Evolutionary conservation across 2,888 invertebrate genomes (phyloP).

Genomic region (Chrysina gloriosa): DNA sequence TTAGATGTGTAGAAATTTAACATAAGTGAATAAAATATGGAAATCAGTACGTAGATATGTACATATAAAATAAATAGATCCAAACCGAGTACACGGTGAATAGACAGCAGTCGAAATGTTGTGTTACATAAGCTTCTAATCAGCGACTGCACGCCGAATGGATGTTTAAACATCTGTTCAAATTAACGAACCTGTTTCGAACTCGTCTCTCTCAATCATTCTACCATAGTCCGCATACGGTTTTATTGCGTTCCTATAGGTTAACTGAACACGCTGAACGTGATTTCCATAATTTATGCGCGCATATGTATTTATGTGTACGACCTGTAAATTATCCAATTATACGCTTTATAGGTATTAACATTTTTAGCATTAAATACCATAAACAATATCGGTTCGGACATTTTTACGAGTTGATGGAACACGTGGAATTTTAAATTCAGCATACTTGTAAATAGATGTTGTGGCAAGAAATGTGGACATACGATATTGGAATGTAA

Average conservation of each 20-base stretch:
- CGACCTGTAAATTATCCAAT: background rate
- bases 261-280: background rate
- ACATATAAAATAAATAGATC: too few relatives aligned
- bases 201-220: background rate
- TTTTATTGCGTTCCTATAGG: background rate
- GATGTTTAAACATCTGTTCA: background rate
- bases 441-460: background rate
- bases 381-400: background rate
- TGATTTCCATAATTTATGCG: background rate
- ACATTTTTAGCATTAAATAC: background rate
- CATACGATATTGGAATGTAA: background rate
- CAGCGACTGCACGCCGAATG: background rate
- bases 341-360: background rate
- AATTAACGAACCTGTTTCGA: background rate
- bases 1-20: too few relatives aligned
- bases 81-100: too few relatives aligned
- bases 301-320: background rate
- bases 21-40: too few relatives aligned
- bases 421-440: background rate
- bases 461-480: too few relatives aligned
- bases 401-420: background rate
- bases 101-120: too few relatives aligned
- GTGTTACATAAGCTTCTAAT: background rate
- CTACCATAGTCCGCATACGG: background rate
- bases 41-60: too few relatives aligned